Base-by-base conservation (phyloP, 2,797 vertebrate genomes). In the Kryptopterus vitreolus region DNA sequence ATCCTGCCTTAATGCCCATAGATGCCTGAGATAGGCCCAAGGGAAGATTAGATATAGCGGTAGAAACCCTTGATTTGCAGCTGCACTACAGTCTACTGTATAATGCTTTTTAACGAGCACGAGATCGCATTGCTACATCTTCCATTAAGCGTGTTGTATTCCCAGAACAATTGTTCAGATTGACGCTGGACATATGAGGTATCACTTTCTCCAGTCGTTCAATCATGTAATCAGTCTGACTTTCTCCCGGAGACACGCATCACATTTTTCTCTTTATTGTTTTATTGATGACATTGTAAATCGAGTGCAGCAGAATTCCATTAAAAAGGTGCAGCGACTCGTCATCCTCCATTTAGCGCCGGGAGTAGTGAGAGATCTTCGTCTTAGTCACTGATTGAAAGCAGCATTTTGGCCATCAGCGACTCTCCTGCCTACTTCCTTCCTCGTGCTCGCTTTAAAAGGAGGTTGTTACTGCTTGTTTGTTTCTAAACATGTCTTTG, bases 281-380 rank as follows among this genome's bases (percentile, higher is more conserved):
- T 11, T 69, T 31, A 38, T 76, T 69, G 46, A 48, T 69, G 53
- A 61, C 48, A 62, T 61, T 59, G 76, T 70, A 76, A 83, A 82
- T 77, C 76, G 68, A 78, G 53, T 86, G 76, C 33, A 77, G 80
- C 77, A 16, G 5, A 71, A 58, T 72, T 84, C 48, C 81, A 79
- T 82, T 86, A 83, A 82, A 81, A 74, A 74, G 43, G 63, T 66
- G 48, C 38, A 38, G n/a, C 43, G n/a, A 58, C 52, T 75, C 79
- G 66, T 33, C 24, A 80, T 46, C 55, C 77, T 63, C 57, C 55
- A 70, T 80, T 70, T 63, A 83, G 79, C 69, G 70, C 59, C 22
- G 61, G 33, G n/a, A 35, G 26, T 58, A 26, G 26, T 73, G 66
- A 26, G 65, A 78, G 33, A 57, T 35, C 57, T 81, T 77, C 77